Conservation (phyloP, 2,797 vertebrate species). For the Pseudochirops corinnae region DNA sequence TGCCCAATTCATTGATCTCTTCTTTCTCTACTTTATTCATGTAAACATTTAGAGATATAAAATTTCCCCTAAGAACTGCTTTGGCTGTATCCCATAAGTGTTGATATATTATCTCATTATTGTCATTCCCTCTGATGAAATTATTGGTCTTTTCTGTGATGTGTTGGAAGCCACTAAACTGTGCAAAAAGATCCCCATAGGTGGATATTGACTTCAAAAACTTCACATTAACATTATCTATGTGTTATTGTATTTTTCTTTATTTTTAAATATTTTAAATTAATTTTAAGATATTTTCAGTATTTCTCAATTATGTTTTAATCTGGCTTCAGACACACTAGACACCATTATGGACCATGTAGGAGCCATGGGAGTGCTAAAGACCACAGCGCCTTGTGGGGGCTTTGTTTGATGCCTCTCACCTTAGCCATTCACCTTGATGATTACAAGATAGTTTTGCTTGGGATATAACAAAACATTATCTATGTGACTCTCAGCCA, state of each 20-base stretch:
- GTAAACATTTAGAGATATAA: no score
- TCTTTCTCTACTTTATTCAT: no score
- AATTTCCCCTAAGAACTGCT: no score
- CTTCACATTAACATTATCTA: background rate
- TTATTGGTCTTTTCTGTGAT: no score
- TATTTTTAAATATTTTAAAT: background rate
- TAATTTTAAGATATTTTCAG: background rate
- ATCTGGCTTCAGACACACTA: background rate
- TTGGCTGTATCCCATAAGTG: no score
- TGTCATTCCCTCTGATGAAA: no score
- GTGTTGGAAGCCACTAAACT: background rate
- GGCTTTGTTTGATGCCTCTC: background rate
- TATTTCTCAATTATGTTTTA: background rate
- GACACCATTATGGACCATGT: background rate
- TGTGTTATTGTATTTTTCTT: background rate
- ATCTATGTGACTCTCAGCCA: background rate
- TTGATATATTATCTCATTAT: no score
- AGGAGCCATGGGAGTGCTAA: background rate
- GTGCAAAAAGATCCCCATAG: background rate
- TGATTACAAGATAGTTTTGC: background rate
- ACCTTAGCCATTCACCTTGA: background rate
- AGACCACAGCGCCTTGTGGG: background rate
- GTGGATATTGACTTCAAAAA: background rate
- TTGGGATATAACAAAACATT: background rate
- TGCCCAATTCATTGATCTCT: no score